A percentile compares a stretch with the other conserved stretches of the same genome.
These are phyloP conservation scores for Drosophila niveifrons DNA, from an alignment of 2,888 invertebrate species.

Conservation along the genomic window DNA sequence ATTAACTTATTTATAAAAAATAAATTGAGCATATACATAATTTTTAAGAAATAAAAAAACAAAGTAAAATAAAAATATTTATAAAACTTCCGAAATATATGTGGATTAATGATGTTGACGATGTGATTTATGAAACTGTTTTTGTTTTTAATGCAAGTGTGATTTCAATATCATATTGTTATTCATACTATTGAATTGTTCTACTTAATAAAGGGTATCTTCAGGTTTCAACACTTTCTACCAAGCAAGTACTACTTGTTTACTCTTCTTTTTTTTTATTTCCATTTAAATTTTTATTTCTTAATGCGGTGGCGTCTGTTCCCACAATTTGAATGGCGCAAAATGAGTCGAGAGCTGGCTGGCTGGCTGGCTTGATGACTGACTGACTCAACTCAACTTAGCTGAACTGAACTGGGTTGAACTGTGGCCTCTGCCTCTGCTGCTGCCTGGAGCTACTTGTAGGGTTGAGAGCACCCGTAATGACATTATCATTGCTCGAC, in stretches of 20 bases:
- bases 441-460: constrained; percentile 56
- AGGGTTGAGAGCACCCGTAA: constrained; percentile 52
- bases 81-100: no score
- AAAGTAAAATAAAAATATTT: no score
- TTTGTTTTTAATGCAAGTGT: no score
- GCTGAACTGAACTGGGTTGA: constrained; percentile 39
- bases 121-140: no score
- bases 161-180: no score
- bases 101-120: no score
- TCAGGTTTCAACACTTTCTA: not conserved
- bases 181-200: no score
- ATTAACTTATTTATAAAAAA: no score
- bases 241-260: not conserved
- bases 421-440: constrained; percentile 54
- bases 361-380: constrained; percentile 54
- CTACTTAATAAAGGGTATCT: not conserved
- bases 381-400: constrained; percentile 38
- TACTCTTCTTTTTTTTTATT: not conserved
- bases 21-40: no score
- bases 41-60: no score
- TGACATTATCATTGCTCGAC: constrained; percentile 73
- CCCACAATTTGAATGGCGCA: constrained; percentile 63
- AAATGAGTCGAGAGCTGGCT: constrained; percentile 52
- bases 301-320: constrained; percentile 53
- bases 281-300: constrained; percentile 35